Conservation (phyloP, 2,888 invertebrate genomes). For the Orthosia gracilis region DNA sequence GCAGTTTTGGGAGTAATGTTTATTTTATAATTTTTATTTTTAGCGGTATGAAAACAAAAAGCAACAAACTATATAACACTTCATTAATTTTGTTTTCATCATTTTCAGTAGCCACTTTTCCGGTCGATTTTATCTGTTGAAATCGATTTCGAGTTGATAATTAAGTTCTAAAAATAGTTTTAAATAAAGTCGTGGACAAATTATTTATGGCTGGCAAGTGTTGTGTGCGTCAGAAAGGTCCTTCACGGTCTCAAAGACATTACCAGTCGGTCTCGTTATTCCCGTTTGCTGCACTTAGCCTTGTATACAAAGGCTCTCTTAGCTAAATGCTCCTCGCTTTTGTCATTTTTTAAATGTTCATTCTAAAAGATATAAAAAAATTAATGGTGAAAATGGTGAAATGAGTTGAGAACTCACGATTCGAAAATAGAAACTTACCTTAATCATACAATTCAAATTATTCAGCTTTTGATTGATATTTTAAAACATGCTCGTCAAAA, state of each 20-base stretch:
- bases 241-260: slow-evolving; percentile 47
- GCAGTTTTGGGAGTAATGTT: too few relatives aligned
- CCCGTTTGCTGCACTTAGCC: slow-evolving; percentile 37
- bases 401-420: too few relatives aligned
- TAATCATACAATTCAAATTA: too few relatives aligned
- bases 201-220: slow-evolving; percentile 14
- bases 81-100: background rate
- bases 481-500: too few relatives aligned
- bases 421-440: too few relatives aligned
- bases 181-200: background rate
- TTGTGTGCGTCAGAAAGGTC: slow-evolving; percentile 35
- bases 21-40: too few relatives aligned
- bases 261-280: slow-evolving; percentile 37
- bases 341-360: background rate
- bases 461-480: too few relatives aligned
- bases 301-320: slow-evolving; percentile 4
- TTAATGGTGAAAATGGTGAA: too few relatives aligned
- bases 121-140: slow-evolving; percentile 1
- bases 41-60: too few relatives aligned
- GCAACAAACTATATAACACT: background rate
- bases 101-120: background rate
- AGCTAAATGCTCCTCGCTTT: background rate
- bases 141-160: slow-evolving; percentile 31
- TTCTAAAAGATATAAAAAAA: background rate
- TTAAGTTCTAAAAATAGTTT: slow-evolving; percentile 9